phyloP scores from a whole-genome alignment of 1,140 invertebrate species.

The Halictus rubicundus region DNA sequence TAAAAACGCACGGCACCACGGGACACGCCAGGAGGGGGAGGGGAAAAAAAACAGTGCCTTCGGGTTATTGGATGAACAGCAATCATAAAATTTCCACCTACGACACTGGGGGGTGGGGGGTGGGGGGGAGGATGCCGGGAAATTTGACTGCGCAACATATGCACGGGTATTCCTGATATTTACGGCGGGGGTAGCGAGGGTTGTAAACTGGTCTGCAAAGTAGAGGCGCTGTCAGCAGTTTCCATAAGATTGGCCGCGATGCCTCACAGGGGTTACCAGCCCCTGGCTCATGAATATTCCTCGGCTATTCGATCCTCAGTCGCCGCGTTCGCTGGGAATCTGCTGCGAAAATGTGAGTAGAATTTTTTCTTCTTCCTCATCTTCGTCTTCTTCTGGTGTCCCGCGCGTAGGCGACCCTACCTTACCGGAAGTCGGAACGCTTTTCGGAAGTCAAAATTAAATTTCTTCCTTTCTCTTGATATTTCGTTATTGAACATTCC shows the following conservation, averaged over 20 bases:
- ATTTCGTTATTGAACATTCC: too few relatives aligned
- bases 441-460: too few relatives aligned
- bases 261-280: conserved; percentile 36
- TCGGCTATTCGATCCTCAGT: conserved; percentile 34
- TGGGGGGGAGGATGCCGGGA: conserved; percentile 34
- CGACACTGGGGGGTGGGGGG: conserved; percentile 22
- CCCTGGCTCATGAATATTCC: conserved; percentile 48
- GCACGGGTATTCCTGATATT: conserved; percentile 52
- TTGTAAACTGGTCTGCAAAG: conserved; percentile 61
- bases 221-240: conserved; percentile 62
- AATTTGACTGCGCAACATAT: conserved; percentile 54
- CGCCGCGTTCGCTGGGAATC: conserved; percentile 2
- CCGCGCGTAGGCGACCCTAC: too few relatives aligned
- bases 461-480: too few relatives aligned
- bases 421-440: too few relatives aligned
- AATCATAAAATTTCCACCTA: conserved; percentile 60
- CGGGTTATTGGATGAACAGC: conserved; percentile 58
- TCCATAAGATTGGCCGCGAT: conserved; percentile 51
- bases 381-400: too few relatives aligned
- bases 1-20: conserved; percentile 56
- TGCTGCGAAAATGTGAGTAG: conserved; percentile 32
- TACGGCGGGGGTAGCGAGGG: conserved; percentile 51
- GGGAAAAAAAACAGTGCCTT: conserved; percentile 21
- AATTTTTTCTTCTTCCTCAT: conserved; percentile 28
- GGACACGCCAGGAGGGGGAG: neutral